These are phyloP conservation scores for Synanthedon tipuliformis DNA, from an alignment of 2,888 invertebrate species.

Conservation along the genomic window DNA sequence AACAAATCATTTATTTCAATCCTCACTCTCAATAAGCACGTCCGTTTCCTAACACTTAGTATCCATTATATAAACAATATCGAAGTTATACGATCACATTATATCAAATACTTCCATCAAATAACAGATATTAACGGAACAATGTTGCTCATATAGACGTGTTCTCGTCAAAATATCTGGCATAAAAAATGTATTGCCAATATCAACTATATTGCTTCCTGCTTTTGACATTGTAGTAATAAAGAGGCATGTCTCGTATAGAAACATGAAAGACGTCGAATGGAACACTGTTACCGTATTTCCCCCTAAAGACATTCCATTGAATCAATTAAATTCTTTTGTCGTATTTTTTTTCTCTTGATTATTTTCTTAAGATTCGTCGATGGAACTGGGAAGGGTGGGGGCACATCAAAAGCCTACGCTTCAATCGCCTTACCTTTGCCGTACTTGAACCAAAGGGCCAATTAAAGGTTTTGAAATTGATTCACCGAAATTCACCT, in stretches of 20 bases:
- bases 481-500: slow-evolving; percentile 44
- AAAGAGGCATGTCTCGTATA: neutral
- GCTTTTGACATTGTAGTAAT: neutral
- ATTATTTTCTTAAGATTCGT: slow-evolving; percentile 42
- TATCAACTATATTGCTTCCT: neutral
- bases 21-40: slow-evolving; percentile 13
- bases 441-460: slow-evolving; percentile 24
- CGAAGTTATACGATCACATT: neutral
- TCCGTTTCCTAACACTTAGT: neutral
- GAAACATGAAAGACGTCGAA: neutral
- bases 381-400: slow-evolving; percentile 8
- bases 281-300: neutral
- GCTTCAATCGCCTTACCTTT: slow-evolving; percentile 31
- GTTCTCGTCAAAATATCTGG: neutral
- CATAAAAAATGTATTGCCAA: neutral
- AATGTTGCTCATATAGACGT: neutral
- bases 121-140: neutral
- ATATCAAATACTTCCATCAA: neutral
- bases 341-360: slow-evolving; percentile 39
- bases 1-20: slow-evolving; percentile 46
- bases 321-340: slow-evolving; percentile 60
- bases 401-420: slow-evolving; percentile 39
- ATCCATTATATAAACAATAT: neutral
- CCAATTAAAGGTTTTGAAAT: slow-evolving; percentile 64
- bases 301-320: slow-evolving; percentile 32